A percentile compares a stretch with the other conserved stretches of the same genome.
These are phyloP conservation scores for Macrosoma leucophasiata DNA, from an alignment of 2,888 invertebrate species.

Conservation along the genomic window DNA sequence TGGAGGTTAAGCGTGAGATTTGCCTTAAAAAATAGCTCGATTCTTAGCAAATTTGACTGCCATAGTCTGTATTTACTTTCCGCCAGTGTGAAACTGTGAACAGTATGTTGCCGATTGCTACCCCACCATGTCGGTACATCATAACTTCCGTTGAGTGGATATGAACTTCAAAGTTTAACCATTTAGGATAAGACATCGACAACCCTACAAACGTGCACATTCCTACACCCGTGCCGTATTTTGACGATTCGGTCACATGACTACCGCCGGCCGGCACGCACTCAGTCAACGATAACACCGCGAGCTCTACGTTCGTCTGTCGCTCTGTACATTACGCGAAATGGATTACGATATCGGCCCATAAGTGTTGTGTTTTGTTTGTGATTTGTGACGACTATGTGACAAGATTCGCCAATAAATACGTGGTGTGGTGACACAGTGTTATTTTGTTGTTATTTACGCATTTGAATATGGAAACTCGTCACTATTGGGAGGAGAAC, in stretches of 20 bases:
- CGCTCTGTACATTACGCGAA: no score
- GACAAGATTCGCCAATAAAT: conserved; percentile 30
- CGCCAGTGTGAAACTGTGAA: no score
- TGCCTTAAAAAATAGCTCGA: no score
- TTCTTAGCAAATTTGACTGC: no score
- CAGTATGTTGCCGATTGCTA: no score
- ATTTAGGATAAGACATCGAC: conserved; percentile 8
- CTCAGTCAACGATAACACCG: conserved; percentile 22
- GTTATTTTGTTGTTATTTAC: conserved; percentile 38
- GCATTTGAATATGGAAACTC: conserved; percentile 61
- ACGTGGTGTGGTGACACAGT: conserved; percentile 39
- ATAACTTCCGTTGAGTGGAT: no score
- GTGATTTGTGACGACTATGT: conserved; percentile 37
- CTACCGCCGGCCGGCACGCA: conserved; percentile 42
- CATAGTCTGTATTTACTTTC: no score
- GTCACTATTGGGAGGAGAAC: conserved; percentile 66
- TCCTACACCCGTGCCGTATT: conserved; percentile 47
- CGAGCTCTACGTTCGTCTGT: conserved; percentile 8
- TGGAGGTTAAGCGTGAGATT: no score
- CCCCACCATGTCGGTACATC: no score
- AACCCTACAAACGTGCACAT: conserved; percentile 37
- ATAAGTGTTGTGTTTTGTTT: conserved; percentile 28
- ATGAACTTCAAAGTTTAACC: no score
- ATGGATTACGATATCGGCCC: no score
- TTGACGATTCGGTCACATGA: conserved; percentile 58